Conservation (phyloP, 2,888 invertebrate species). For the Rhagophthalmus giganteus region DNA sequence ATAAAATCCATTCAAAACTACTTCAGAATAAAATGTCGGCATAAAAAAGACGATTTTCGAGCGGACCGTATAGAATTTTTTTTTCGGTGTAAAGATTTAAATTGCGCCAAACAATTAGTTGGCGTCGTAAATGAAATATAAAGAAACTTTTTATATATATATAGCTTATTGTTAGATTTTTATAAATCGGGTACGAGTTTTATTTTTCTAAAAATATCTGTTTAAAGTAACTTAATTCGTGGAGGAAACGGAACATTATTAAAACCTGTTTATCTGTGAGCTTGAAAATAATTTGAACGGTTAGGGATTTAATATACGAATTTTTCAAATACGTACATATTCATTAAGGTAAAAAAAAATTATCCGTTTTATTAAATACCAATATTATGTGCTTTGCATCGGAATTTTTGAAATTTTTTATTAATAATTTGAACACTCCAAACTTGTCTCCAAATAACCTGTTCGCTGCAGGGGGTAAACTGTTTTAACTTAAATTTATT, state of each 20-base stretch:
- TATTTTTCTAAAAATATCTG: too few relatives aligned
- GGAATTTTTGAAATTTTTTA: constrained; percentile 26
- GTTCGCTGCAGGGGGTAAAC: constrained; percentile 31
- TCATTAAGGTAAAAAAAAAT: constrained; percentile 12
- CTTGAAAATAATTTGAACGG: constrained; percentile 12
- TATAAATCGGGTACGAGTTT: too few relatives aligned
- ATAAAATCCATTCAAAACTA: too few relatives aligned
- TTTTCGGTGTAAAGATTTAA: too few relatives aligned
- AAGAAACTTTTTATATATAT: too few relatives aligned
- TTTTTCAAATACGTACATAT: constrained; percentile 15
- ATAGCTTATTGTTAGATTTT: too few relatives aligned
- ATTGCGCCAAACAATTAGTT: too few relatives aligned
- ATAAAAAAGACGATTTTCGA: too few relatives aligned
- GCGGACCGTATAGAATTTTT: too few relatives aligned
- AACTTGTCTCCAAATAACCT: constrained; percentile 33
- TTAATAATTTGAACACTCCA: constrained; percentile 34
- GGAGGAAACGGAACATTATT: neutral
- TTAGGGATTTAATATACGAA: constrained; percentile 11
- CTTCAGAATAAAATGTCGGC: too few relatives aligned
- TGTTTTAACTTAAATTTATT: constrained; percentile 35
- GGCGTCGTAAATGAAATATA: too few relatives aligned
- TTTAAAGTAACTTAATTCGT: constrained; percentile 3
- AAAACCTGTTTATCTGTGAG: neutral
- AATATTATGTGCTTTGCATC: constrained; percentile 19
- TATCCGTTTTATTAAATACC: constrained; percentile 13